Evolutionary conservation across 2,888 invertebrate genomes (phyloP), one percentile per base, ranked within the genome.

Genomic region (Orthosia gothica): DNA sequence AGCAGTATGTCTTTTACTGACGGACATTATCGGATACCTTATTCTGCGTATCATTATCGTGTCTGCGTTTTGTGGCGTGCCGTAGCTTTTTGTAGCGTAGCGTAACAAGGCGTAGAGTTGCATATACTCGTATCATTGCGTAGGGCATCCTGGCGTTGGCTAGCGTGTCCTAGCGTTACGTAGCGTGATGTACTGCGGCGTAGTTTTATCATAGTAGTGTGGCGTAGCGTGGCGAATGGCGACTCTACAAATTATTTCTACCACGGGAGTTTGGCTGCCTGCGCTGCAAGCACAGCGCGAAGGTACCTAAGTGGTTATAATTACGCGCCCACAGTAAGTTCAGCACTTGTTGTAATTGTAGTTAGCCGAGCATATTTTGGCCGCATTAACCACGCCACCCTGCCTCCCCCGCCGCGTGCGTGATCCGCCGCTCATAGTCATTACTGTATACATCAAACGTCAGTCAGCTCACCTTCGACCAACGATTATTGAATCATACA

Each of bases 261-360:
- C 40, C 40, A 40, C 7, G 7, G 7, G 40, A 40, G 40, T 40
- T 40, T 9, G 40, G 40, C 40, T 40, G 7, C 32, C 47, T 18
- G 11, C 3, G 40, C 20, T 50, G 58, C 45, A 5, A 15, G 65
- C 26, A 47, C 12, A 26, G 5, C 58, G 54, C 32, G 18, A 20
- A 67, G 40, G 20, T 32, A 47, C 52, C 12, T 69, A 67, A 18
- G 49, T 62, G 26, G n/a, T 59, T 70, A 47, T 40, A 64, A 66
- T 57, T 13, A 70, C 62, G 52, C 26, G 58, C n/a, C 40, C 18
- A 50, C 61, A 15, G 32, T 76, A n/a, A 49, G 81, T 81, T 64
- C 76, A 64, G 81, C 81, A 61, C 81, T 57, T 81, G 76, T 76
- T 65, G 58, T 76, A 76, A 81, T 71, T 71, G 71, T n/a, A n/a